Evolutionary conservation across 64 coral and sea anemone species (phyloP).

Genomic region (Montipora sp.): DNA sequence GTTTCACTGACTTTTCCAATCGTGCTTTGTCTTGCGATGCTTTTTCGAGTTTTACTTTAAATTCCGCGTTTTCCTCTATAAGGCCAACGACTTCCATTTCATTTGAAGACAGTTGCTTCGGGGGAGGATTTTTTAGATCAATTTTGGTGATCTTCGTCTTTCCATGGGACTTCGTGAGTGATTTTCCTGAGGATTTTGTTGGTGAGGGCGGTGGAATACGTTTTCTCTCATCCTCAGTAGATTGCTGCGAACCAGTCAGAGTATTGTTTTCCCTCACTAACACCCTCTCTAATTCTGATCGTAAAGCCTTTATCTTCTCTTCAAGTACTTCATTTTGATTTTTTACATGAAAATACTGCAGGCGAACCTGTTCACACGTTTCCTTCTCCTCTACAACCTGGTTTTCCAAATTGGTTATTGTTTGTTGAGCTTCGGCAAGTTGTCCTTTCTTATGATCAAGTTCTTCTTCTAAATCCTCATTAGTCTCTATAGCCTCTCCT

Average conservation of each 20-base stretch:
- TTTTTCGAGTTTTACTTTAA: slow-evolving; percentile 74
- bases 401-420: slow-evolving; percentile 73
- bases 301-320: slow-evolving; percentile 77
- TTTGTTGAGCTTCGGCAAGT: slow-evolving; percentile 75
- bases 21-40: slow-evolving; percentile 64
- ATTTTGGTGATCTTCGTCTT: slow-evolving; percentile 68
- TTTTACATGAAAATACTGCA: slow-evolving; percentile 77
- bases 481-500: slow-evolving; percentile 32
- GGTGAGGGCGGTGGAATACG: slow-evolving; percentile 39
- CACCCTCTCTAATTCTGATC: slow-evolving; percentile 82
- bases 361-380: slow-evolving; percentile 85
- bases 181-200: slow-evolving; percentile 23
- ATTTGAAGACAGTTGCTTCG: slow-evolving; percentile 39
- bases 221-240: neutral
- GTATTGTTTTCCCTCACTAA: slow-evolving; percentile 66
- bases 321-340: slow-evolving; percentile 86
- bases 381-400: slow-evolving; percentile 82
- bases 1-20: slow-evolving; percentile 58
- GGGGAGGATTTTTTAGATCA: slow-evolving; percentile 67
- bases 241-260: neutral
- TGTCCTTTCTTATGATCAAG: slow-evolving; percentile 76
- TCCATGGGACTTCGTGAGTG: slow-evolving; percentile 11
- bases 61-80: slow-evolving; percentile 84
- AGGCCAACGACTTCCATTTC: slow-evolving; percentile 76
- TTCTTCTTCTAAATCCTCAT: slow-evolving; percentile 87